Evolutionary conservation across 2,888 invertebrate species (phyloP).

Genomic region (Reticulitermes lucifugus): DNA sequence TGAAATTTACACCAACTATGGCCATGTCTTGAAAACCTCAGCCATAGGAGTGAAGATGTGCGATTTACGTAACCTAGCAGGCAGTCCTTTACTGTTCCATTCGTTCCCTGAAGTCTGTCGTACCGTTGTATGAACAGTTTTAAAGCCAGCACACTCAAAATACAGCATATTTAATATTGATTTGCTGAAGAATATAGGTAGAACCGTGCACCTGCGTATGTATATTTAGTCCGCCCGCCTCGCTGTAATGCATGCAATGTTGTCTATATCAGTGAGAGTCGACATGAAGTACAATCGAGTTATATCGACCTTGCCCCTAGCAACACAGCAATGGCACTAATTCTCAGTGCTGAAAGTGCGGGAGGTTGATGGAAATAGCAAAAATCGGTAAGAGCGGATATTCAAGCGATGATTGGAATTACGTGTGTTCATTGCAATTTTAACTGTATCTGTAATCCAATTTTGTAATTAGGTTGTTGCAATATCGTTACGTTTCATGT

Average conservation of each 20-base stretch:
- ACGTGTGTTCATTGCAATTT: background rate
- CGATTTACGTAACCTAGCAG: too few species aligned
- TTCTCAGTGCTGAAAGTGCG: background rate
- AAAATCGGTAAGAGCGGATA: constrained; percentile 3
- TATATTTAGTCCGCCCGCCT: background rate
- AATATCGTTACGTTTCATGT: background rate
- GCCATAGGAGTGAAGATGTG: too few species aligned
- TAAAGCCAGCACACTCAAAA: too few species aligned
- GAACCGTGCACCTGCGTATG: background rate
- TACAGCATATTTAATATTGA: background rate
- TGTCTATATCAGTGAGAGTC: background rate
- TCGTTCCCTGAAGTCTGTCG: too few species aligned
- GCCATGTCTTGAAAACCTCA: too few species aligned
- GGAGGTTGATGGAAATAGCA: background rate
- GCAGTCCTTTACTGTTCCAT: too few species aligned
- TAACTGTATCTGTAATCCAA: background rate
- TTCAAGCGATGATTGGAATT: background rate
- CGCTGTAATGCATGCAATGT: background rate
- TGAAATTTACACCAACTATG: too few species aligned
- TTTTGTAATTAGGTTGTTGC: background rate
- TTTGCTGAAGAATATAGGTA: background rate
- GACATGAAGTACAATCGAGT: constrained; percentile 8
- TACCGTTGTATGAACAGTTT: too few species aligned
- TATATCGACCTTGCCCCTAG: constrained; percentile 23
- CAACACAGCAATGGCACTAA: background rate